Percentiles rank a stretch among this genome's conserved stretches.
Conservation (phyloP, 2,797 vertebrate genomes). For the Natrix natrix region DNA sequence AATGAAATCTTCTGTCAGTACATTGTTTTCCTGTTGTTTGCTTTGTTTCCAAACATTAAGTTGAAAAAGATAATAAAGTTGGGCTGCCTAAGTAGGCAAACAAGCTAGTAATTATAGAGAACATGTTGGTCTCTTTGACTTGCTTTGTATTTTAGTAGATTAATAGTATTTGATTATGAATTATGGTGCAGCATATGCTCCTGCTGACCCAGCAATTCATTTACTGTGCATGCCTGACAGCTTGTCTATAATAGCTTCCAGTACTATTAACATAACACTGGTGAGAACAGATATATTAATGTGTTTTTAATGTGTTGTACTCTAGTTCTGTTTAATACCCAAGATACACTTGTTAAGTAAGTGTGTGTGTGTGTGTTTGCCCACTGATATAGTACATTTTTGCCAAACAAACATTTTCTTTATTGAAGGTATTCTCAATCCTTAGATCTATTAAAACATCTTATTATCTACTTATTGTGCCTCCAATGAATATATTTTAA, state of each 20-base stretch:
- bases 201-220: slow-evolving; percentile 34
- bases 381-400: slow-evolving; percentile 26
- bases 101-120: slow-evolving; percentile 24
- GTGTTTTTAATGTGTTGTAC: slow-evolving; percentile 40
- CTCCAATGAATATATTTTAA: background rate
- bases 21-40: background rate
- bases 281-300: slow-evolving; percentile 41
- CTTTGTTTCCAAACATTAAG: slow-evolving; percentile 16
- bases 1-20: background rate
- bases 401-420: slow-evolving; percentile 26
- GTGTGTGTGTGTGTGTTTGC: background rate
- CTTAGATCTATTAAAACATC: background rate
- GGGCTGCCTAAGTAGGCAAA: slow-evolving; percentile 7
- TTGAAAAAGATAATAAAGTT: slow-evolving; percentile 21
- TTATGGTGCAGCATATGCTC: background rate
- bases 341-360: slow-evolving; percentile 3
- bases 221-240: slow-evolving; percentile 29
- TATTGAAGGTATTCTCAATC: accelerated
- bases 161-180: slow-evolving; percentile 26
- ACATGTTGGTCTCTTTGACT: slow-evolving; percentile 4
- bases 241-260: slow-evolving; percentile 34
- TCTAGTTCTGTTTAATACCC: slow-evolving; percentile 9
- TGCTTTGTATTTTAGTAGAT: slow-evolving; percentile 9
- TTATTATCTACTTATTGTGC: background rate
- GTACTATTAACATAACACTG: slow-evolving; percentile 39